Evolutionary conservation across 2,888 invertebrate species (phyloP), one percentile per base, ranked within the genome.

Genomic region (Leuctra nigra): DNA sequence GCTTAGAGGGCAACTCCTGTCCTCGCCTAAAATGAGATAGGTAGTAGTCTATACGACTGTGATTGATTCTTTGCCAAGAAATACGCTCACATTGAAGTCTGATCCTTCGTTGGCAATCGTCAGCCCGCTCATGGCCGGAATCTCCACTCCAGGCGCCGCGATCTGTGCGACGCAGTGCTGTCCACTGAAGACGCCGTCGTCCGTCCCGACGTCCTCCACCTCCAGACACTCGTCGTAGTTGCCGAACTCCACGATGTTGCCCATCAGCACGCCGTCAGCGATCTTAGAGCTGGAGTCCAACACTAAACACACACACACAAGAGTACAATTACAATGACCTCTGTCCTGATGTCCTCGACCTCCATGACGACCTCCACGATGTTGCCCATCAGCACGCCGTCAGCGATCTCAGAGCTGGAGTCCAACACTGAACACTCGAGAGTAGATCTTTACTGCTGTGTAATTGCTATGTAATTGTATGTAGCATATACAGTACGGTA

Each of bases 251-350:
- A 70, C 66, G 6, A 70, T 59, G 61, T 76, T 74, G 0, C 76
- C 76, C 11, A 65, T 59, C 4, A 76, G 62, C 14, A 77, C 60
- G 2, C 76, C 76, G 7, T 72, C 67, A 29, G 73, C 76, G 1
- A 75, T 61, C 64, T 76, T 77, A 2, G 75, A 73, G 2, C 73
- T 73, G 1, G 77, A 67, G 63, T 77, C 77, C 23, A 75, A 62
- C 76, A 77, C 77, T 77, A 63, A 36, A 68, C 68, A 11, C 6
- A 29, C 29, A 29, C 29, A 29, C 29, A n/a, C n/a, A n/a, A n/a
- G n/a, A n/a, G n/a, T n/a, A n/a, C n/a, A n/a, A n/a, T n/a, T n/a
- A 63, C 61, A 1, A 65, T 66, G 48, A 59, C 63, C 29, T 63
- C 57, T 0, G 66, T 64, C 1, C 44, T 13, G 4, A 56, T 46